Evolutionary conservation across 2,797 vertebrate genomes (phyloP), one percentile per base, ranked within the genome.

Genomic region (Streptopelia turtur): DNA sequence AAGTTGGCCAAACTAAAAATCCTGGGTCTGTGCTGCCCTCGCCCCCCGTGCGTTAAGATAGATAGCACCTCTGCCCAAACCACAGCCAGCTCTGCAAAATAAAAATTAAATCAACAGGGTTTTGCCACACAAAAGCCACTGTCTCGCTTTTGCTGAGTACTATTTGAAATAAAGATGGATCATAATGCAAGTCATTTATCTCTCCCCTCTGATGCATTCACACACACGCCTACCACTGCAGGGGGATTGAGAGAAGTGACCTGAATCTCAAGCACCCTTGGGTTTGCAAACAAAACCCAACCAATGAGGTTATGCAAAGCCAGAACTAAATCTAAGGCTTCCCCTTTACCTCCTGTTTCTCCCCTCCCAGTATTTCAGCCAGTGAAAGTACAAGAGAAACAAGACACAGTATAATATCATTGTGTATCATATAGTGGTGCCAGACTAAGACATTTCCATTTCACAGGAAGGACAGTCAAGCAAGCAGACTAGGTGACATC

Each of bases 261-360:
- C 95, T 97, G 95, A 96, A 96, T 97, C 95, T 88, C 94, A 96
- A 94, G 70, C 90, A 95, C 83, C 71, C 50, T 47, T 74, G 83
- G 80, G 91, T 94, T 87, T 95, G 95, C 95, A 94, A 95, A 91
- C 87, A 95, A 89, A 94, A 75, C 69, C 69, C 72, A 66, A 61
- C 76, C 13, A 25, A 52, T 12, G 70, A 95, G 93, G 83, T 91
- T 88, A 89, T 56, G 66, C 89, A 94, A 83, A 86, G 50, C 28
- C 87, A 92, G 79, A 86, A 80, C 69, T 56, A 70, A 94, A 88
- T 60, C 89, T 27, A 10, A 1, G 2, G 57, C 74, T 83, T 84
- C 70, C 80, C 70, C 90, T 82, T 81, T 41, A 31, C 28, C 61
- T 61, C 7, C 45, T 11, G 2, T 33, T 83, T 60, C 83, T 47